Evolutionary conservation across 1,140 invertebrate species (phyloP), one percentile per base, ranked within the genome.

Genomic region (Bombus sylvicola): DNA sequence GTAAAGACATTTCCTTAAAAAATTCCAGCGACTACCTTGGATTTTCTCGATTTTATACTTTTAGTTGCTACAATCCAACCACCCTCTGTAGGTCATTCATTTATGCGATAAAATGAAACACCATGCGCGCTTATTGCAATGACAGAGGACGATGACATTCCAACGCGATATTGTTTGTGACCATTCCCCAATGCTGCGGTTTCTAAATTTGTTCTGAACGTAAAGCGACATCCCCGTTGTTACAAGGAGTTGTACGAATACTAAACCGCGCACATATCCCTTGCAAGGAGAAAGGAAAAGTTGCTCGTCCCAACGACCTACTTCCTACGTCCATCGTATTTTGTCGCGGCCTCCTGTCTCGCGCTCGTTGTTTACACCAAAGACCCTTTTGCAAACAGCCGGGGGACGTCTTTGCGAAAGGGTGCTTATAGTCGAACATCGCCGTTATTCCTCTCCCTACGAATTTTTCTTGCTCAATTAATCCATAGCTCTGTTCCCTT

Each of bases 231-330:
- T 34, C 31, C 28, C n/a, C 43, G 25, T 77, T 77, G 62, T 73
- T 69, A 84, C 73, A n/a, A 47, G 81, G 62, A 79, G 82, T 83
- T 83, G 77, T 57, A 39, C 87, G 81, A 78, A 85, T 71, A 74
- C 76, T 31, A 62, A 80, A 77, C 80, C 39, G 25, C 28, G n/a
- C 25, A 22, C 31, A 13, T 12, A 12, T 28, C 68, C 57, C n/a
- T 84, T 15, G 47, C 22, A 43, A 75, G 25, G 47, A 64, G 53
- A 69, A 90, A 90, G 89, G 88, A 90, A 90, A 90, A 90, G 89
- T 90, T 89, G 34, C 73, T 83, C 77, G 88, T 89, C 68, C 85
- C 86, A 62, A 75, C 85, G 81, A 90, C 89, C 89, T 68, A 90
- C 85, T 90, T 90, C 59, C 66, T 22, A 12, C 81, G 86, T 59